phyloP scores from a whole-genome alignment of 2,113 vertebrate genomes.

The Corvus cornix region DNA sequence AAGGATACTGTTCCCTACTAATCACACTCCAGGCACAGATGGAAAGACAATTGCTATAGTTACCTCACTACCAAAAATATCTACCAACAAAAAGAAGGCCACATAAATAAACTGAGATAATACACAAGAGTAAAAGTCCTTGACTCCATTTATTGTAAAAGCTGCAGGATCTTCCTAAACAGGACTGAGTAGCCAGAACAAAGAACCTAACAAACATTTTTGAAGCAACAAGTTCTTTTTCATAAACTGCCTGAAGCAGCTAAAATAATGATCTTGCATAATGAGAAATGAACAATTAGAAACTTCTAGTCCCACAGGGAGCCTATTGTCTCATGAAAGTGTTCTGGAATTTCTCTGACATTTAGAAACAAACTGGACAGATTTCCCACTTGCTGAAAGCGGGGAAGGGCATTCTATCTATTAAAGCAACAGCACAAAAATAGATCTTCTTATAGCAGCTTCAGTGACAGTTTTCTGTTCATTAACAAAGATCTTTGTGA shows the following conservation, averaged over 20 bases:
- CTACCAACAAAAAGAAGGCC: neutral
- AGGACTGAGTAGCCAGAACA: neutral
- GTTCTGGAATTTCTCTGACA: constrained; percentile 24
- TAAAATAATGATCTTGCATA: constrained; percentile 43
- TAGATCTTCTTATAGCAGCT: neutral
- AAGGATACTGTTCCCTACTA: neutral
- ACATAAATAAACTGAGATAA: neutral
- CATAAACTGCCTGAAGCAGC: constrained; percentile 27
- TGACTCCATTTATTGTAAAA: neutral
- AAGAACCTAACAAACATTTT: constrained; percentile 5
- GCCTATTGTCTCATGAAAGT: neutral
- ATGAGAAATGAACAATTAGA: constrained; percentile 43
- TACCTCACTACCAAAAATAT: constrained; percentile 3
- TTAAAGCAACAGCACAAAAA: neutral
- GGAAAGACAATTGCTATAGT: neutral
- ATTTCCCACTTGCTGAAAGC: neutral
- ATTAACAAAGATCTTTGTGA: constrained; percentile 25
- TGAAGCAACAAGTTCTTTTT: constrained; percentile 33
- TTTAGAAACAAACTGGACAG: constrained; percentile 25
- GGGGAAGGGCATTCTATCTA: neutral
- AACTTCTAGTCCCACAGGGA: neutral
- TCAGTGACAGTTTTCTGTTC: neutral
- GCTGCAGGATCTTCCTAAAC: neutral
- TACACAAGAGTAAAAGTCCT: neutral
- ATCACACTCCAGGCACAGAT: neutral